Evolutionary conservation across 2,797 vertebrate genomes (phyloP).

Genomic region (Bucorvus abyssinicus): DNA sequence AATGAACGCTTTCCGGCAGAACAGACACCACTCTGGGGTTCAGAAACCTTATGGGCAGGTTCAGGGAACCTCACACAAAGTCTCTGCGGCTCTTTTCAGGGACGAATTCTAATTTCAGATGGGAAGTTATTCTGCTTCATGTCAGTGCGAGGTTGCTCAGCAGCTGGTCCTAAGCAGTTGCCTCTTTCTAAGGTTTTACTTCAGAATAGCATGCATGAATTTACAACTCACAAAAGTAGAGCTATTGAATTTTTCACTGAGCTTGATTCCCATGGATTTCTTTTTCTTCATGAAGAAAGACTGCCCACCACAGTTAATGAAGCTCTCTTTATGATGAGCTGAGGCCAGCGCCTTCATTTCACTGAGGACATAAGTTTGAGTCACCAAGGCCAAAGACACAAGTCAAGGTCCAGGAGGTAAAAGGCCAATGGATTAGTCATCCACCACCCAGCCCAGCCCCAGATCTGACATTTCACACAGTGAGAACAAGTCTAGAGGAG

Average conservation of each 20-base stretch:
- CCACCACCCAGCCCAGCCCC: conserved; percentile 59
- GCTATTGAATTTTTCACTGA: background rate
- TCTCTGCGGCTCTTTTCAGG: background rate
- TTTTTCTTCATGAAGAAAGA: conserved; percentile 1
- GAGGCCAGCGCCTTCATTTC: conserved; percentile 39
- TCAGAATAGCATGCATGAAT: background rate
- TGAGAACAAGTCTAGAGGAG: conserved; percentile 49
- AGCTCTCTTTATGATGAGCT: conserved; percentile 10
- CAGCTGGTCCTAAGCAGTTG: background rate
- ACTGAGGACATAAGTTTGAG: conserved; percentile 57
- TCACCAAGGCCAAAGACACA: conserved; percentile 73
- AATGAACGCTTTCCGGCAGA: background rate
- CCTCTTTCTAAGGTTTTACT: background rate
- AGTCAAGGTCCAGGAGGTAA: conserved; percentile 69
- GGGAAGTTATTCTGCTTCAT: background rate
- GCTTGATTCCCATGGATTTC: background rate
- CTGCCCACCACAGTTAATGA: conserved; percentile 5
- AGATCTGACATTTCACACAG: conserved; percentile 70
- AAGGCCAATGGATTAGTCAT: conserved; percentile 71
- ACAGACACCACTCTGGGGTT: background rate
- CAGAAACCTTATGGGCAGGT: background rate
- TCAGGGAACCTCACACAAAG: background rate
- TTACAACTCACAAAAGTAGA: background rate
- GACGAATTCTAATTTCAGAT: background rate
- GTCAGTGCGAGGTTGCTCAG: background rate